A percentile compares a stretch with the other conserved stretches of the same genome.
Conservation (phyloP, 2,797 vertebrate species). For the Gadopsis bispinosus region DNA sequence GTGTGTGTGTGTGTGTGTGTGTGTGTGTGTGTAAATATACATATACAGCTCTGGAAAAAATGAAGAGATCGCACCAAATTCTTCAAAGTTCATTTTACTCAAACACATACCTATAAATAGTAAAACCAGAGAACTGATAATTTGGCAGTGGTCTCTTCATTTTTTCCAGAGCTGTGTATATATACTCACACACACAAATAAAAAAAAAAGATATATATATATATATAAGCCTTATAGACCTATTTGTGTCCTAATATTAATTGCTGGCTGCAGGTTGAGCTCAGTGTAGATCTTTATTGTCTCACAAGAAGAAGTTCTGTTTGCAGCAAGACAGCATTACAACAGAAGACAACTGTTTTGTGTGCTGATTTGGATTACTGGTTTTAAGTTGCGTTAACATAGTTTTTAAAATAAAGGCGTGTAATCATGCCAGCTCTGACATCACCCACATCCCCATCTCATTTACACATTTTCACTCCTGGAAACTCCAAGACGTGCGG, state of each 20-base stretch:
- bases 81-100: too few relatives aligned
- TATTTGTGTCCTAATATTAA: not conserved
- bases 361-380: not conserved
- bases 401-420: not conserved
- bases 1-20: too few relatives aligned
- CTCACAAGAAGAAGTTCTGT: not conserved
- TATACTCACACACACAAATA: too few relatives aligned
- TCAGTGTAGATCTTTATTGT: not conserved
- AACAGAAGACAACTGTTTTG: not conserved
- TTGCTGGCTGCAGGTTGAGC: not conserved
- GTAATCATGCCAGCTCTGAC: not conserved
- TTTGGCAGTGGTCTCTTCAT: too few relatives aligned
- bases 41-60: too few relatives aligned
- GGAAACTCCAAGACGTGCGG: not conserved
- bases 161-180: too few relatives aligned
- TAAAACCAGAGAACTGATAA: too few relatives aligned
- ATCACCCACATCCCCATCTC: not conserved
- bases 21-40: too few relatives aligned
- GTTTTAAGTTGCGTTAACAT: not conserved
- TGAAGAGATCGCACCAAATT: too few relatives aligned
- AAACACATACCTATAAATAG: too few relatives aligned
- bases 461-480: conserved; percentile 2
- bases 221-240: not conserved
- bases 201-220: too few relatives aligned
- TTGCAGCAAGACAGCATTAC: not conserved